A percentile compares a stretch with the other conserved stretches of the same genome.
phyloP scores from a whole-genome alignment of 2,888 invertebrate genomes.

The Chloroclysta siterata region DNA sequence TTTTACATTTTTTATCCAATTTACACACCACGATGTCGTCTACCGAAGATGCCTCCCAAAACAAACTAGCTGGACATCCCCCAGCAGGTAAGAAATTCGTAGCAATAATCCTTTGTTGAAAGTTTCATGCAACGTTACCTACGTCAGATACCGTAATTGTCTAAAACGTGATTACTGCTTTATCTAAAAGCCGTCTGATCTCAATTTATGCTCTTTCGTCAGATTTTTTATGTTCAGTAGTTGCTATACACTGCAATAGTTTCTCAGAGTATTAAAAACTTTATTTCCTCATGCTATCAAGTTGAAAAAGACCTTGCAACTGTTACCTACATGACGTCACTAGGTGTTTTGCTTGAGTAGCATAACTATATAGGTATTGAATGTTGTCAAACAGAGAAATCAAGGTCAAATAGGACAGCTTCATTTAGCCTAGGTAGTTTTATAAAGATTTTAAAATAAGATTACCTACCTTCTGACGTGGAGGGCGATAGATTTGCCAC shows the following conservation, averaged over 20 bases:
- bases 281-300: background rate
- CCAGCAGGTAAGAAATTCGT: conserved; percentile 90
- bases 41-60: conserved; percentile 86
- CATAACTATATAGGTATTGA: conserved; percentile 7
- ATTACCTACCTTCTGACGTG: no score
- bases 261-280: background rate
- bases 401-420: conserved; percentile 18
- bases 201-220: no score
- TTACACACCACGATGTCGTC: conserved; percentile 67
- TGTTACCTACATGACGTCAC: conserved; percentile 43
- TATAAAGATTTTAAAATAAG: no score
- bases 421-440: background rate
- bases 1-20: conserved; percentile 27
- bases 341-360: conserved; percentile 7
- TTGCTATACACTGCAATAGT: no score
- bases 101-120: background rate
- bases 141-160: no score
- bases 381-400: conserved; percentile 26
- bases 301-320: conserved; percentile 27
- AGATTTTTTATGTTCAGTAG: no score
- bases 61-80: conserved; percentile 93
- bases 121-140: no score
- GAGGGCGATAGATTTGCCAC: no score
- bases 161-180: no score
- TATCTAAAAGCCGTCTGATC: no score